phyloP scores from a whole-genome alignment of 2,797 vertebrate genomes.

The Chiloscyllium punctatum region DNA sequence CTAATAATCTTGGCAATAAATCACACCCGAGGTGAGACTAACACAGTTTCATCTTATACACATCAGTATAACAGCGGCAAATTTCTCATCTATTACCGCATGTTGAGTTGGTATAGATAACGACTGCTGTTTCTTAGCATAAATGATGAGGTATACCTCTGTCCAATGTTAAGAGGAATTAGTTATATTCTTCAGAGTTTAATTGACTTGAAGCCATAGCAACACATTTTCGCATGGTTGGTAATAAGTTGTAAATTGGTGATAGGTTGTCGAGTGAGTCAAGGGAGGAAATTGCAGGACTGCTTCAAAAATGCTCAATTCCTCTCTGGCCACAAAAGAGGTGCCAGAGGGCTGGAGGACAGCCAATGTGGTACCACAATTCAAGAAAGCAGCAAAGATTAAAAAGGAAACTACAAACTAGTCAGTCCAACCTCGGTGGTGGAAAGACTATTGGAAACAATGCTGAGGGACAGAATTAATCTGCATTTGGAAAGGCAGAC shows the following conservation, averaged over 20 bases:
- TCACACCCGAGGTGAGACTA: slow-evolving; percentile 22
- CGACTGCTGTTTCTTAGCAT: neutral
- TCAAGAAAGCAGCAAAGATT: too few species aligned
- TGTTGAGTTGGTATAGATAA: neutral
- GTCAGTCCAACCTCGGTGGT: too few species aligned
- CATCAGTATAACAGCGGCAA: neutral
- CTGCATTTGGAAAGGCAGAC: too few species aligned
- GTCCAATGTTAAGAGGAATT: neutral
- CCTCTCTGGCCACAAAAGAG: too few species aligned
- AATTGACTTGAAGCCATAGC: neutral
- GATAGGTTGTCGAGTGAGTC: too few species aligned
- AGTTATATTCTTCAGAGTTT: neutral
- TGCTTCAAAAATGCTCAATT: too few species aligned
- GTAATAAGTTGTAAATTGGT: neutral
- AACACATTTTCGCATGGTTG: neutral
- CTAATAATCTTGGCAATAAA: neutral
- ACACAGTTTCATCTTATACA: neutral
- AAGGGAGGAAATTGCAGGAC: too few species aligned
- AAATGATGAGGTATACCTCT: neutral
- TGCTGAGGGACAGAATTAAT: too few species aligned
- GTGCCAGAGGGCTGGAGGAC: too few species aligned
- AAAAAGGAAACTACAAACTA: too few species aligned
- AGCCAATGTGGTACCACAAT: too few species aligned
- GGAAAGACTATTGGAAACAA: too few species aligned
- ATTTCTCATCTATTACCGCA: neutral